These are phyloP conservation scores for Muscicapa striata DNA, from an alignment of 2,797 vertebrate species.

Conservation along the genomic window DNA sequence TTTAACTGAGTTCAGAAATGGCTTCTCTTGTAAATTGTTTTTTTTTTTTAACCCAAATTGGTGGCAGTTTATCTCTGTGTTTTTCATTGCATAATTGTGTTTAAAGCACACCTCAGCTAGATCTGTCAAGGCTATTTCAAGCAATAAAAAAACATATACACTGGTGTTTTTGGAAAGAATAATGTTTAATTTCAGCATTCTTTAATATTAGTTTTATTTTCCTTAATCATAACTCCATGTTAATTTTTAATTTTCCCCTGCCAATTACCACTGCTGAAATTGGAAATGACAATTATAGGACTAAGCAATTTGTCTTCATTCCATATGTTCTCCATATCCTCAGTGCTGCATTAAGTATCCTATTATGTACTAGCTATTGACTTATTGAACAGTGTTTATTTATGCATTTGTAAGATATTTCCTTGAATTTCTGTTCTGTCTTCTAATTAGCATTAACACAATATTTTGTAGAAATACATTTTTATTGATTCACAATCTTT, in stretches of 20 bases:
- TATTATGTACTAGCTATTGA: background rate
- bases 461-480: background rate
- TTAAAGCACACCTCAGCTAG: background rate
- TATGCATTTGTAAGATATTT: background rate
- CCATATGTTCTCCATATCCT: background rate
- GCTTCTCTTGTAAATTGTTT: background rate
- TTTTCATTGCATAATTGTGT: background rate
- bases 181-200: background rate
- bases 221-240: background rate
- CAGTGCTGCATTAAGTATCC: background rate
- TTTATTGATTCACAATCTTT: background rate
- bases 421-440: background rate
- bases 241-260: background rate
- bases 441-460: background rate
- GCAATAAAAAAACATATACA: background rate
- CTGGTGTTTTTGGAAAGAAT: background rate
- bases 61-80: background rate
- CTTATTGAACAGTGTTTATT: background rate
- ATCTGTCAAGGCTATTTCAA: background rate
- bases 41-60: background rate
- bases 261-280: background rate
- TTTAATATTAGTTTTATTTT: background rate
- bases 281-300: background rate
- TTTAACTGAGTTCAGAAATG: background rate
- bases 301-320: background rate